A percentile compares a stretch with the other conserved stretches of the same genome.
Evolutionary conservation across 2,888 invertebrate species (phyloP).

Genomic region (Heliconius erato): DNA sequence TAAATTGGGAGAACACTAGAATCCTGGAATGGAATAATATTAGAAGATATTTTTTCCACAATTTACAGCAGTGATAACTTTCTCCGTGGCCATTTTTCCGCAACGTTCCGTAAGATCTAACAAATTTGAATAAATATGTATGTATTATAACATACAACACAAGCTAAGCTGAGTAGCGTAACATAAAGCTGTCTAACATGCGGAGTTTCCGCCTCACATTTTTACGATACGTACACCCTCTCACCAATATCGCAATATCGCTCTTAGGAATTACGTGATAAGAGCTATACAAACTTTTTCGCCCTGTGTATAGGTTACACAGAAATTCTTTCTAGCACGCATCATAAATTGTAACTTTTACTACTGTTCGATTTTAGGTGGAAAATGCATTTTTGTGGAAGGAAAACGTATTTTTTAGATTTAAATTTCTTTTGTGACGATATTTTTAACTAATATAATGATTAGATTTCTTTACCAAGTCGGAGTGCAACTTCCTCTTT

Average conservation of each 20-base stretch:
- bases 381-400: conserved; percentile 36
- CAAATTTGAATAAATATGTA: conserved; percentile 8
- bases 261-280: background rate
- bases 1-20: no score
- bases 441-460: background rate
- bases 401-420: conserved; percentile 19
- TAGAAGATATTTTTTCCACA: background rate
- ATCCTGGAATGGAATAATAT: no score
- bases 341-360: conserved; percentile 44
- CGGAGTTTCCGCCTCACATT: conserved; percentile 39
- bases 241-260: background rate
- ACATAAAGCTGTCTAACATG: conserved; percentile 46
- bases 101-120: background rate
- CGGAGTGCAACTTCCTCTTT: background rate
- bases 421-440: background rate
- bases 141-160: conserved; percentile 26
- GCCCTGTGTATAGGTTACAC: conserved; percentile 30
- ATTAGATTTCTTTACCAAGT: background rate
- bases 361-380: conserved; percentile 42
- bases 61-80: background rate
- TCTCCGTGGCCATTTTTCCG: background rate
- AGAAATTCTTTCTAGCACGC: conserved; percentile 43
- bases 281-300: background rate
- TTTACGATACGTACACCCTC: conserved; percentile 30
- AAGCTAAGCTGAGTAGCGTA: conserved; percentile 26